A percentile compares a stretch with the other conserved stretches of the same genome.
Conservation (phyloP, 2,113 vertebrate genomes). For the Campylomormyrus tamandua region DNA sequence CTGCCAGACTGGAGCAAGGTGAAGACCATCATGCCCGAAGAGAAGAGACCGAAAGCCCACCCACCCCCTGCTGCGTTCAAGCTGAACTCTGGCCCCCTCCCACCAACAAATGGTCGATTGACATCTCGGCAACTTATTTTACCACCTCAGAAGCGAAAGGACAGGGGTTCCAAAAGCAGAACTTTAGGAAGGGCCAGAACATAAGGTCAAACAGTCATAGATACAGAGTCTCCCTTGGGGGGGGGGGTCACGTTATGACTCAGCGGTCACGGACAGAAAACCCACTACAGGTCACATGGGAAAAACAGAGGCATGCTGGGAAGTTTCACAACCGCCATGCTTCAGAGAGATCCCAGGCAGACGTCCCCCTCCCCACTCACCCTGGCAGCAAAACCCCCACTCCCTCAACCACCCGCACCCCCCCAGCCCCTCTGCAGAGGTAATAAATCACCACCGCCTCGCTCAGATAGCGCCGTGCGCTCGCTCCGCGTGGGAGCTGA, state of each 20-base stretch:
- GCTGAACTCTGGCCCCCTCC: background rate
- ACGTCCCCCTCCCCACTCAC: background rate
- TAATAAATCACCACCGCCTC: conserved; percentile 15
- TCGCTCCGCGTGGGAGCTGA: conserved; percentile 14
- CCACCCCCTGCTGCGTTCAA: background rate
- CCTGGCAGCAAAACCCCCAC: background rate
- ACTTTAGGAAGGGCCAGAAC: background rate
- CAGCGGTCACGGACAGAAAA: background rate
- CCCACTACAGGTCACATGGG: background rate
- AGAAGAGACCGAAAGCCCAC: background rate
- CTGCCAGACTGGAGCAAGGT: background rate
- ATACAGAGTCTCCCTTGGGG: background rate
- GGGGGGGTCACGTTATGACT: background rate
- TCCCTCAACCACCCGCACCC: background rate
- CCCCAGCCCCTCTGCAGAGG: background rate
- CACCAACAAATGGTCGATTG: background rate
- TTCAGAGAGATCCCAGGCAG: background rate
- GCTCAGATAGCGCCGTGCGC: conserved; percentile 26
- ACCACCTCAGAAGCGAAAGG: background rate
- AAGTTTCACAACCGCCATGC: background rate
- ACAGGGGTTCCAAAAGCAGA: background rate
- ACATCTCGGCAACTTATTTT: background rate
- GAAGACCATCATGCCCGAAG: background rate
- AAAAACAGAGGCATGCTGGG: background rate
- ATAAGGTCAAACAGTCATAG: background rate